phyloP scores from a whole-genome alignment of 2,797 vertebrate genomes.

The Chiroxiphia lanceolata region DNA sequence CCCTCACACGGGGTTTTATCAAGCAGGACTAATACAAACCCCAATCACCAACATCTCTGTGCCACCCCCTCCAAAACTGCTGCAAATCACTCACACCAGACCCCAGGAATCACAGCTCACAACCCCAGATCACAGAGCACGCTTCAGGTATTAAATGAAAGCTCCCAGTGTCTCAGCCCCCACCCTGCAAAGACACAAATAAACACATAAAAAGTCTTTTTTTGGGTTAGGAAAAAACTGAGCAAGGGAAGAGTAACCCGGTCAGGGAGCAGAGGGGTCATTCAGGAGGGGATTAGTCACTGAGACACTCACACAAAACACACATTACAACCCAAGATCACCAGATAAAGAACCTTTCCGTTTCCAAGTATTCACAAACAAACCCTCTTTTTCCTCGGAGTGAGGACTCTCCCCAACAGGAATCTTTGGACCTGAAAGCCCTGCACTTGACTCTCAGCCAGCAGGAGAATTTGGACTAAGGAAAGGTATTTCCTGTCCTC shows the following conservation, averaged over 20 bases:
- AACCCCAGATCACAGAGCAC: background rate
- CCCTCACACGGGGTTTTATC: background rate
- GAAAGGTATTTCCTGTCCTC: slow-evolving; percentile 28
- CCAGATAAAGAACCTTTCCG: background rate
- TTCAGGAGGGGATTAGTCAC: background rate
- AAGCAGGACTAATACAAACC: background rate
- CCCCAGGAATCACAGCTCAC: background rate
- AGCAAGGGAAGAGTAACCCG: background rate
- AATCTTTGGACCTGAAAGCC: background rate
- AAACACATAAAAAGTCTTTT: background rate
- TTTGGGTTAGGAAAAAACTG: background rate
- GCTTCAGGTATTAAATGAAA: background rate
- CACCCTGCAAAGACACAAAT: background rate
- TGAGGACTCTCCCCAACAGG: background rate
- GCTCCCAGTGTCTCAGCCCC: background rate
- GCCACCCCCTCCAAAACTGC: background rate
- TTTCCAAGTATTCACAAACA: background rate
- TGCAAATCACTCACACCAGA: background rate
- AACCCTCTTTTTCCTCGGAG: background rate
- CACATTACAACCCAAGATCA: background rate
- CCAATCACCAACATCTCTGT: accelerated
- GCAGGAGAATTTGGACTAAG: background rate
- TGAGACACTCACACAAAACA: background rate
- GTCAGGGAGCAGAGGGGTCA: background rate
- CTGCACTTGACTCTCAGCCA: background rate